Conservation (phyloP, 1,140 invertebrate genomes). For the Brachionus koreanus region DNA sequence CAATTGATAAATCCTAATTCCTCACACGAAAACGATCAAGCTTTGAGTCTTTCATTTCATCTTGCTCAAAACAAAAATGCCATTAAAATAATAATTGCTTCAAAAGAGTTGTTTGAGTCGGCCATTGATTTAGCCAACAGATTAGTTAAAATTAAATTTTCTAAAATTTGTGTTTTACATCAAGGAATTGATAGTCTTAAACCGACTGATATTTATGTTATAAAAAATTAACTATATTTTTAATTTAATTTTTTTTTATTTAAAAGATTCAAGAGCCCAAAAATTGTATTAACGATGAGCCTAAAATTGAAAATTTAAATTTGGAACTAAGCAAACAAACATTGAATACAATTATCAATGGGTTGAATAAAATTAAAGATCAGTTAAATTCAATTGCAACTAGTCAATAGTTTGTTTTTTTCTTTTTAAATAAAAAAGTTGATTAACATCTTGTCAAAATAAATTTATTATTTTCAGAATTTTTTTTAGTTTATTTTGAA, state of each 20-base stretch:
- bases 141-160: constrained; percentile 59
- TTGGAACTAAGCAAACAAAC: constrained; percentile 31
- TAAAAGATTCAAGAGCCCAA: constrained; percentile 36
- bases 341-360: constrained; percentile 33
- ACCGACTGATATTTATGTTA: constrained; percentile 49
- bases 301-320: constrained; percentile 22
- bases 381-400: constrained; percentile 28
- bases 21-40: not conserved
- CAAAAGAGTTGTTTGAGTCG: not conserved
- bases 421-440: not conserved
- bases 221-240: not conserved
- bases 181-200: constrained; percentile 62
- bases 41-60: not conserved
- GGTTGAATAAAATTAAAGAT: constrained; percentile 40
- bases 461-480: not conserved
- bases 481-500: too few relatives aligned
- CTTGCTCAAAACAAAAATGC: not conserved
- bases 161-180: constrained; percentile 61
- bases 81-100: constrained; percentile 3
- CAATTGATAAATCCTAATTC: not conserved
- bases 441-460: not conserved
- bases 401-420: not conserved
- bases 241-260: constrained; percentile 2
- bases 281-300: not conserved
- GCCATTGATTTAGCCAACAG: constrained; percentile 61